Evolutionary conservation across 2,888 invertebrate species (phyloP), one percentile per base, ranked within the genome.

Genomic region (Lucinisca nassula): DNA sequence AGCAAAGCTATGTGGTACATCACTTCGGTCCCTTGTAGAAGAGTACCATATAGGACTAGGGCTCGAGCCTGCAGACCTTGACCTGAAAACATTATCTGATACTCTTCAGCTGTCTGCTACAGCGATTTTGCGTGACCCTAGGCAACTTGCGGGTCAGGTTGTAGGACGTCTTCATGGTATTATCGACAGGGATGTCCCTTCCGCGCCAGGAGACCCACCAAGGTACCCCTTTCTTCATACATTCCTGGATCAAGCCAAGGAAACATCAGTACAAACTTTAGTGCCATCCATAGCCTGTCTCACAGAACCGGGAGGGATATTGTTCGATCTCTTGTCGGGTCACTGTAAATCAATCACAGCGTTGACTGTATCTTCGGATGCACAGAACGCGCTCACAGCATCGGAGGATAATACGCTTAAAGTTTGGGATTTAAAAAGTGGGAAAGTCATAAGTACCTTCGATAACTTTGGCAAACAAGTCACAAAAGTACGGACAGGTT

Each of bases 111-210:
- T 97, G 0, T 97, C 98, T 92, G 97, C 98, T 6, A 97, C 97
- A 93, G 98, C 98, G 24, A 96, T 98, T 79, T 97, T 97, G 93
- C 98, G 98, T 92, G 98, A 98, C 95, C 98, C 98, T 45, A 97
- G 97, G 93, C 98, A 98, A 96, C 97, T 98, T 93, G 98, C 98
- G 93, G 97, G 98, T 2, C 97, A 98, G 89, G 96, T 98, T 88
- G 97, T 96, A 70, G 96, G 96, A 8, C 95, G 97, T 61, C 93
- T 97, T 24, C 93, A 95, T 38, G 92, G 94, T 30, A 94, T 96
- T 74, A 94, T 96, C 74, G 92, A 94, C 38, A 88, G 92, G 67
- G 95, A 95, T 75, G 81, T 93, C 3, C 95, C 95, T 8, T 91
- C 92, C 17, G 90, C 95, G 0, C 93, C 95, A 0, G 93, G 93